phyloP scores from a whole-genome alignment of 2,113 vertebrate genomes.

The Sylvia atricapilla region DNA sequence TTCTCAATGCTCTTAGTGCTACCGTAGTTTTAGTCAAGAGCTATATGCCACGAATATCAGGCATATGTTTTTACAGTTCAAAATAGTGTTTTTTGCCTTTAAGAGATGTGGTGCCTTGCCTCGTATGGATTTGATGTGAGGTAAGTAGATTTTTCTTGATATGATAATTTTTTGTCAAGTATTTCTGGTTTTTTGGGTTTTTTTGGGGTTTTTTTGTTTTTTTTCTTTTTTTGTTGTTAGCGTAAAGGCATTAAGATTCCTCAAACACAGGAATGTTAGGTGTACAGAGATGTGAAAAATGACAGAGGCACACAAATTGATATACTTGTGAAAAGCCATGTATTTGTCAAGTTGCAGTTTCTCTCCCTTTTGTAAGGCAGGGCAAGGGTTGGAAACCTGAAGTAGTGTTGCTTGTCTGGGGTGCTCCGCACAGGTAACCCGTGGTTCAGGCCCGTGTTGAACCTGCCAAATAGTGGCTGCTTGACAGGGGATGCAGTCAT shows the following conservation, averaged over 20 bases:
- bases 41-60: background rate
- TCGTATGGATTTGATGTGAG: background rate
- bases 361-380: background rate
- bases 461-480: background rate
- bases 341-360: background rate
- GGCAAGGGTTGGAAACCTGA: background rate
- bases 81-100: background rate
- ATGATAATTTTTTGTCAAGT: background rate
- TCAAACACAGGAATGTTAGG: background rate
- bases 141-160: background rate
- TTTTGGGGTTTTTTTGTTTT: no score
- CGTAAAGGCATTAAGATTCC: background rate
- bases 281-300: background rate
- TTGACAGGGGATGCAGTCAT: background rate
- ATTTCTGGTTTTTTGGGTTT: background rate
- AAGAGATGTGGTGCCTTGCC: background rate
- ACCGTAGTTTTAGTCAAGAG: background rate
- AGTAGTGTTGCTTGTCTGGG: background rate
- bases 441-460: fast-evolving
- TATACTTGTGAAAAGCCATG: background rate
- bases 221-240: background rate
- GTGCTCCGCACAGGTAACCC: background rate
- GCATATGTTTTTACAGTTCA: background rate
- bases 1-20: background rate
- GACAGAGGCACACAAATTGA: background rate